Conservation (phyloP, 2,888 invertebrate genomes). For the Podabrus alpinus region DNA sequence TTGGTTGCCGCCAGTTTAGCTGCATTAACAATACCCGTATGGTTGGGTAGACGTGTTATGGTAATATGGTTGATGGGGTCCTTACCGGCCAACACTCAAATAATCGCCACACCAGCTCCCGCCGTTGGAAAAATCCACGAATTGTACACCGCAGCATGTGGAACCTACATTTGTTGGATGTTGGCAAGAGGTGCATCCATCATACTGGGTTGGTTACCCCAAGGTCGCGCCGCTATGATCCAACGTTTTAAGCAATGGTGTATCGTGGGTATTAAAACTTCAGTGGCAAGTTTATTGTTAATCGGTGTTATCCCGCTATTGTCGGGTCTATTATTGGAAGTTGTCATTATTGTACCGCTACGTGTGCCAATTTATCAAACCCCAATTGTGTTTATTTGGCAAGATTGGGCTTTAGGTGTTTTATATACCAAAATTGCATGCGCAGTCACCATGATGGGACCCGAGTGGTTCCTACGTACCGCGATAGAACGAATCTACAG, state of each 20-base stretch:
- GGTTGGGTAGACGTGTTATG: constrained; percentile 88
- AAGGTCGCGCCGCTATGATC: constrained; percentile 79
- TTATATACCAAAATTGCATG: constrained; percentile 97
- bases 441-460: constrained; percentile 96
- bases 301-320: constrained; percentile 90
- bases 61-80: constrained; percentile 77
- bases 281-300: constrained; percentile 76
- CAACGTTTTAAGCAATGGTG: constrained; percentile 75
- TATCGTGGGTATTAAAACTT: constrained; percentile 73
- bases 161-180: constrained; percentile 95
- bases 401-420: constrained; percentile 98
- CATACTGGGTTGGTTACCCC: constrained; percentile 85
- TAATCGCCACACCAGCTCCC: constrained; percentile 35
- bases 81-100: constrained; percentile 50
- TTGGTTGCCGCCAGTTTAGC: constrained; percentile 83
- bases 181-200: constrained; percentile 81
- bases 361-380: constrained; percentile 91
- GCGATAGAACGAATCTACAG: constrained; percentile 93
- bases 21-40: constrained; percentile 87
- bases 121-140: constrained; percentile 73
- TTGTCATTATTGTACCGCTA: constrained; percentile 89
- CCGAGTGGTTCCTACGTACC: constrained; percentile 90
- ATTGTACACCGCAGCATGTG: constrained; percentile 92
- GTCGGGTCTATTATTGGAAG: constrained; percentile 88
- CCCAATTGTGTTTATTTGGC: constrained; percentile 86